Evolutionary conservation across 2,888 invertebrate species (phyloP).

Genomic region (Bembecia ichneumoniformis): DNA sequence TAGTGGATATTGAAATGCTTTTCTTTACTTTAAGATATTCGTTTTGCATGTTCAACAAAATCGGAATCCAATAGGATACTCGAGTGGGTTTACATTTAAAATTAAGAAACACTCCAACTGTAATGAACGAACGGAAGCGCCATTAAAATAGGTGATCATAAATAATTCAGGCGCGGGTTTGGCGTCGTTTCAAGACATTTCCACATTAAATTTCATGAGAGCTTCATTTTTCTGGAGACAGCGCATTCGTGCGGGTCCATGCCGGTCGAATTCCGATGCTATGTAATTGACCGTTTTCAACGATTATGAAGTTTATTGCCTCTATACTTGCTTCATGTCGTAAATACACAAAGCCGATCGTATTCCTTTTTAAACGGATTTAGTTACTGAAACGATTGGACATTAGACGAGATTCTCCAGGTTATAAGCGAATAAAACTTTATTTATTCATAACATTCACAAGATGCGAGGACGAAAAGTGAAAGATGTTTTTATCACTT

Average conservation of each 20-base stretch:
- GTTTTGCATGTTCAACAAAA: background rate
- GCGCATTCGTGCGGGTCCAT: slow-evolving; percentile 27
- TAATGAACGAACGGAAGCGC: slow-evolving; percentile 61
- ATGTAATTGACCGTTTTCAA: slow-evolving; percentile 35
- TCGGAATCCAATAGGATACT: slow-evolving; percentile 12
- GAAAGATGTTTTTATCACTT: no score
- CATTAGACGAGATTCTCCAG: no score
- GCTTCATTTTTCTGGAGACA: slow-evolving; percentile 59
- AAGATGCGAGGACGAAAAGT: no score
- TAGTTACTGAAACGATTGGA: no score
- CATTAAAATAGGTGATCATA: slow-evolving; percentile 68
- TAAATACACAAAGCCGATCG: no score
- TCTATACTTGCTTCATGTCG: slow-evolving; percentile 8
- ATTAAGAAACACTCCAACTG: slow-evolving; percentile 61
- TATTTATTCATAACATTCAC: no score
- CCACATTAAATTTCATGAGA: slow-evolving; percentile 71
- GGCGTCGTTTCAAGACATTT: slow-evolving; percentile 70
- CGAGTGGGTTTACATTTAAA: slow-evolving; percentile 45
- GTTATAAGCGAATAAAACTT: no score
- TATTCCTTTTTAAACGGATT: no score
- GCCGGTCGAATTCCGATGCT: slow-evolving; percentile 3
- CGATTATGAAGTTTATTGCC: slow-evolving; percentile 16
- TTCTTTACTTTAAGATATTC: background rate
- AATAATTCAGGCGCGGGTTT: slow-evolving; percentile 67
- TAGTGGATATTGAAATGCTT: background rate